Base-by-base conservation (phyloP, 2,113 vertebrate genomes). In the Halcyon senegalensis region DNA sequence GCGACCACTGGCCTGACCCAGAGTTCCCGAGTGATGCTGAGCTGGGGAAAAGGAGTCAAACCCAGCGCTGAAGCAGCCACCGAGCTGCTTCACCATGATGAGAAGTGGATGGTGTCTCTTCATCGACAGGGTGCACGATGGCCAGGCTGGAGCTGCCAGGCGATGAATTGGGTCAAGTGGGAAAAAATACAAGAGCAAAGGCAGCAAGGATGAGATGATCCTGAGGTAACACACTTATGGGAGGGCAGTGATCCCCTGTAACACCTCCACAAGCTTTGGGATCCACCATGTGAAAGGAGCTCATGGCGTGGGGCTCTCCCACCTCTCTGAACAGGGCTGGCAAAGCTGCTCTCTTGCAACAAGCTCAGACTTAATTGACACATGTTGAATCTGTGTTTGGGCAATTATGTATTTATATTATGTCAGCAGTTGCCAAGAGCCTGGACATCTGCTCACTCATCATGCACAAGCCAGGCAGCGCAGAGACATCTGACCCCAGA, bases 401-500 rank as follows among this genome's bases (percentile, higher is more conserved):
- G 78, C 89, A 96, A 94, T 93, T 93, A 93, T 82, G 82, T 56
- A 84, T 93, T 97, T 96, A 41, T 79, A 90, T 62, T 48, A 86
- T 96, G 93, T 96, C 95, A 97, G 96, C 88, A 95, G 79, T 56
- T 92, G 92, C 84, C 86, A 82, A 83, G 62, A 96, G 90, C 87
- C 81, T 11, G 53, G 91, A 93, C 87, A 97, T 90, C 95, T 97
- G 97, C 94, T 96, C 23, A 0, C 55, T 63, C 94, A 91, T 93
- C 96, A 44, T 74, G 69, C 5, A 17, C 0, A 17, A 91, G 89
- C 67, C 87, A 80, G 78, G 92, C 90, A 94, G 84, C 1, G 0
- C 2, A 0, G 68, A 82, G 82, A 91, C 90, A 82, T 93, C 21
- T 92, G 94, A 96, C 92, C 90, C 89, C 17, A 4, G 67, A 75